Evolutionary conservation across 2,113 vertebrate genomes (phyloP).

Genomic region (Misgurnus anguillicaudatus): DNA sequence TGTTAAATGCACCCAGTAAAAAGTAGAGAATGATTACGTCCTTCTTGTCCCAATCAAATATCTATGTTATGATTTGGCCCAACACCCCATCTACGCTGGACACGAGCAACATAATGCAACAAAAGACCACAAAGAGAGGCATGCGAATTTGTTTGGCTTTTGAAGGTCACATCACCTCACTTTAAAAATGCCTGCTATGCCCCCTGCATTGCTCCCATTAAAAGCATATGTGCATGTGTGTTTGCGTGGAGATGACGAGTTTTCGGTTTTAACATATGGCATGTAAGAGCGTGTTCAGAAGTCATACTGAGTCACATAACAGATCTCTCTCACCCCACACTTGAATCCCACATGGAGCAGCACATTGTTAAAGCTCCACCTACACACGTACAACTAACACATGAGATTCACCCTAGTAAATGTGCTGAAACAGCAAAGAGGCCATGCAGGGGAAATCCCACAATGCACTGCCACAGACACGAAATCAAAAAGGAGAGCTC

Average conservation of each 20-base stretch:
- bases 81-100: too few relatives aligned
- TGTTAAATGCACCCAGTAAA: too few relatives aligned
- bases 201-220: too few relatives aligned
- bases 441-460: not conserved
- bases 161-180: too few relatives aligned
- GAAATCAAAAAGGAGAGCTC: not conserved
- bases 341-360: constrained; percentile 1
- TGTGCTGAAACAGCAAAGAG: constrained; percentile 17
- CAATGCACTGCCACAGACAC: not conserved
- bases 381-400: too few relatives aligned
- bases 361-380: constrained; percentile 16
- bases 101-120: too few relatives aligned
- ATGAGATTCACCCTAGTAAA: constrained; percentile 9
- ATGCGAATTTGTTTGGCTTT: too few relatives aligned
- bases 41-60: too few relatives aligned
- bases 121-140: too few relatives aligned
- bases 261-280: constrained; percentile 31
- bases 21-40: too few relatives aligned
- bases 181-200: too few relatives aligned
- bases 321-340: constrained; percentile 14
- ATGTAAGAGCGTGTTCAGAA: constrained; percentile 31
- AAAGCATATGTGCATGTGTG: not conserved
- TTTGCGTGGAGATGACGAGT: not conserved
- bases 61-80: too few relatives aligned
- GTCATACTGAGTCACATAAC: constrained; percentile 16